phyloP scores from a whole-genome alignment of 2,888 invertebrate genomes.

The Aleiodes leptofemur region DNA sequence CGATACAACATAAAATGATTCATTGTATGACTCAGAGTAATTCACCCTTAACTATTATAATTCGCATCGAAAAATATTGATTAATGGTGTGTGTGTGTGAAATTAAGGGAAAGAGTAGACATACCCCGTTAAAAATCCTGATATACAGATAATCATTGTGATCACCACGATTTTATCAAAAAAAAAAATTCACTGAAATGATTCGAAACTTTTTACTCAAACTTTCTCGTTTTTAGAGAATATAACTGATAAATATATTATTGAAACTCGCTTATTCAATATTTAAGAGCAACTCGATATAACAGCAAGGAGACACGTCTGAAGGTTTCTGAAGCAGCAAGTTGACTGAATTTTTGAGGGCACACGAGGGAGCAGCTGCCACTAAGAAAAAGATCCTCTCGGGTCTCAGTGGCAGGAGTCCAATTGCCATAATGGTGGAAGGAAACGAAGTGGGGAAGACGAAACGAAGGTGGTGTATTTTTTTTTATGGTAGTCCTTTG shows the following conservation, averaged over 20 bases:
- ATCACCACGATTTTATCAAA: not conserved
- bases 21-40: conserved; percentile 46
- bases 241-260: not conserved
- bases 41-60: conserved; percentile 43
- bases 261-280: not conserved
- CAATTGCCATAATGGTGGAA: conserved; percentile 46
- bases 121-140: conserved; percentile 74
- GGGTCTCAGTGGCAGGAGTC: conserved; percentile 43
- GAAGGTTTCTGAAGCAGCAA: conserved; percentile 58
- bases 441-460: conserved; percentile 6
- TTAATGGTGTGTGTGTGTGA: conserved; percentile 35
- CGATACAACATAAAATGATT: conserved; percentile 13
- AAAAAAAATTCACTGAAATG: not conserved
- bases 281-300: not conserved
- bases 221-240: not conserved
- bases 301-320: conserved; percentile 49
- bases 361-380: conserved; percentile 56
- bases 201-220: not conserved
- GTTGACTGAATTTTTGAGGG: conserved; percentile 61
- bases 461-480: conserved; percentile 22
- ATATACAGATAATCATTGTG: conserved; percentile 73
- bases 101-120: conserved; percentile 50
- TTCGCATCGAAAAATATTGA: conserved; percentile 26
- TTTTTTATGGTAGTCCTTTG: conserved; percentile 7
- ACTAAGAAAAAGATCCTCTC: conserved; percentile 60